These are phyloP conservation scores for Ennomos fuscantarius DNA, from an alignment of 2,888 invertebrate species.

Conservation along the genomic window DNA sequence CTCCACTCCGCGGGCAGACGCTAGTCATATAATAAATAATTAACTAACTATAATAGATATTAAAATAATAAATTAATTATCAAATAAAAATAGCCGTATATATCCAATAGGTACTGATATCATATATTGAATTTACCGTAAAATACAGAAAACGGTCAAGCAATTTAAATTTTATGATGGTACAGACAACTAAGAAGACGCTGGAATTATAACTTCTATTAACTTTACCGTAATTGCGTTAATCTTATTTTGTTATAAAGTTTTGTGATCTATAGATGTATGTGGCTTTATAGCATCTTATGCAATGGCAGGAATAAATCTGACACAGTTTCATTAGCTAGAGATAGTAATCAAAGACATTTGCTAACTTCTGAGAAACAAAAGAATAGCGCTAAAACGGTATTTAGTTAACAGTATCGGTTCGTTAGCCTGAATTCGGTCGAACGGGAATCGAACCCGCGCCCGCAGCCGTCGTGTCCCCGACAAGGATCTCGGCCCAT, in stretches of 20 bases:
- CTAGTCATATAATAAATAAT: no score
- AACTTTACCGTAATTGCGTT: constrained; percentile 38
- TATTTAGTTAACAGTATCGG: constrained; percentile 63
- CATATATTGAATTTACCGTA: no score
- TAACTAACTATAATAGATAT: no score
- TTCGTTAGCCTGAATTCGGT: constrained; percentile 76
- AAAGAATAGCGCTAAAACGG: constrained; percentile 50
- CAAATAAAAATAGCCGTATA: no score
- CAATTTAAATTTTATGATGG: no score
- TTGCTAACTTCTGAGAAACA: constrained; percentile 31
- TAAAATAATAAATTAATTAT: no score
- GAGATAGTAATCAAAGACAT: no score
- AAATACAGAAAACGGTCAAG: no score
- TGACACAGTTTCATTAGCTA: no score
- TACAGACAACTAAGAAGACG: neutral
- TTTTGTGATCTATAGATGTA: constrained; percentile 17
- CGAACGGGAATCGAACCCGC: constrained; percentile 73
- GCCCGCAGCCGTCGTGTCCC: constrained; percentile 66
- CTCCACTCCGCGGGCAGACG: no score
- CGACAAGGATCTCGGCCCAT: constrained; percentile 78
- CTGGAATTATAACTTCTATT: neutral
- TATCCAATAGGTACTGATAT: no score
- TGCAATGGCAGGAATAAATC: no score
- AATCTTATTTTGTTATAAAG: constrained; percentile 20
- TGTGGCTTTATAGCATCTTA: constrained; percentile 4